Evolutionary conservation across 2,113 vertebrate species (phyloP).

Genomic region (Paradisaea rubra): DNA sequence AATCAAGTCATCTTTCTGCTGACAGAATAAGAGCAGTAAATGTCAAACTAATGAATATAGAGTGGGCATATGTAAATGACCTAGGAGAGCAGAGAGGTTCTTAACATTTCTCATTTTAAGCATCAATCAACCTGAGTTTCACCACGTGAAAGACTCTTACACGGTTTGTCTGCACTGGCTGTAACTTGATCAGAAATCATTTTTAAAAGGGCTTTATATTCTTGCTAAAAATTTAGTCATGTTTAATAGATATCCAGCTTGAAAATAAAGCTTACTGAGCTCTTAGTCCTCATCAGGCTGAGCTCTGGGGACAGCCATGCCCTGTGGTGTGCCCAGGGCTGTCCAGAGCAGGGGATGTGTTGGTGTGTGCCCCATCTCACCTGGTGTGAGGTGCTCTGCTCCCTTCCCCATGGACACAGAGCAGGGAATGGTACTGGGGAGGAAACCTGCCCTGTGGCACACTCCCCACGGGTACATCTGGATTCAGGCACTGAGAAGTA

Average conservation of each 20-base stretch:
- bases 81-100: neutral
- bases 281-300: fast-evolving
- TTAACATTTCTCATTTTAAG: neutral
- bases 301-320: fast-evolving
- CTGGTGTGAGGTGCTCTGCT: fast-evolving
- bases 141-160: neutral
- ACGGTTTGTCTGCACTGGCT: neutral
- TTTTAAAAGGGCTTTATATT: neutral
- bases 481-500: neutral
- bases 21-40: constrained; percentile 17
- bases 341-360: neutral
- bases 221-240: neutral
- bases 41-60: constrained; percentile 18
- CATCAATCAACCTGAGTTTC: neutral
- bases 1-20: constrained; percentile 12
- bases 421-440: fast-evolving
- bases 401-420: fast-evolving
- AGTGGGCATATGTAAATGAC: constrained; percentile 22
- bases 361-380: fast-evolving
- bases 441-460: no score
- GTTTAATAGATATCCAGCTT: neutral
- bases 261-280: neutral
- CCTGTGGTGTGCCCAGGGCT: neutral
- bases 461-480: fast-evolving
- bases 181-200: neutral